A percentile compares a stretch with the other conserved stretches of the same genome.
Evolutionary conservation across 2,888 invertebrate species (phyloP).

Genomic region (Ligdia adustata): DNA sequence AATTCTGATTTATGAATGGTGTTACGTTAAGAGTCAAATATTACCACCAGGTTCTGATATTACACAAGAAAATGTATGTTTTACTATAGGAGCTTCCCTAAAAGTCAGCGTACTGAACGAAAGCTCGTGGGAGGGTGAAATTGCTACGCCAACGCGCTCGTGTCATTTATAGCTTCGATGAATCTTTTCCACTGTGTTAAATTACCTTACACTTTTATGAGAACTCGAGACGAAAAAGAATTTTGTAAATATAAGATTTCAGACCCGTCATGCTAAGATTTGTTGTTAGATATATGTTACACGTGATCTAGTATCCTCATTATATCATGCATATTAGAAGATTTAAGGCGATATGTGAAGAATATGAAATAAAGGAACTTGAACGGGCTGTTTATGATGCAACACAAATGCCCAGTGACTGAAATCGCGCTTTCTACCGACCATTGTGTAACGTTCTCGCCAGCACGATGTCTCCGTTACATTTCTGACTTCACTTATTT

Average conservation of each 20-base stretch:
- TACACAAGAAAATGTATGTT: constrained; percentile 29
- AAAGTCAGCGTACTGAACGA: constrained; percentile 32
- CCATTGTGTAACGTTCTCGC: constrained; percentile 64
- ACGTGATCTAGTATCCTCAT: constrained; percentile 3
- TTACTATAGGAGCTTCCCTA: constrained; percentile 37
- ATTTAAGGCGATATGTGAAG: constrained; percentile 11
- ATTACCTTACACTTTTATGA: constrained; percentile 27
- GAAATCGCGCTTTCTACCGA: constrained; percentile 70
- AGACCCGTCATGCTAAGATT: background rate
- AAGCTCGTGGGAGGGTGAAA: constrained; percentile 49
- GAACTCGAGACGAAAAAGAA: constrained; percentile 3
- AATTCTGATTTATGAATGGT: constrained; percentile 25
- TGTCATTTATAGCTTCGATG: constrained; percentile 46
- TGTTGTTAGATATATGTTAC: background rate
- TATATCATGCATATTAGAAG: constrained; percentile 13
- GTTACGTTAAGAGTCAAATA: constrained; percentile 13
- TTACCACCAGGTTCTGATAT: constrained; percentile 29
- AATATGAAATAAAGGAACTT: constrained; percentile 24
- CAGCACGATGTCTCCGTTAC: constrained; percentile 48
- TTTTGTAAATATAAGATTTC: background rate
- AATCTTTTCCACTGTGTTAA: constrained; percentile 43
- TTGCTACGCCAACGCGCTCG: constrained; percentile 48
- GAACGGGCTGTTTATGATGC: constrained; percentile 56
- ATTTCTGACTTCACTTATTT: constrained; percentile 50
- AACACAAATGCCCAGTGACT: constrained; percentile 60